Percentiles rank a stretch among this genome's conserved stretches.
These are phyloP conservation scores for Eutolmus rufibarbis DNA, from an alignment of 2,888 invertebrate genomes.

Conservation along the genomic window DNA sequence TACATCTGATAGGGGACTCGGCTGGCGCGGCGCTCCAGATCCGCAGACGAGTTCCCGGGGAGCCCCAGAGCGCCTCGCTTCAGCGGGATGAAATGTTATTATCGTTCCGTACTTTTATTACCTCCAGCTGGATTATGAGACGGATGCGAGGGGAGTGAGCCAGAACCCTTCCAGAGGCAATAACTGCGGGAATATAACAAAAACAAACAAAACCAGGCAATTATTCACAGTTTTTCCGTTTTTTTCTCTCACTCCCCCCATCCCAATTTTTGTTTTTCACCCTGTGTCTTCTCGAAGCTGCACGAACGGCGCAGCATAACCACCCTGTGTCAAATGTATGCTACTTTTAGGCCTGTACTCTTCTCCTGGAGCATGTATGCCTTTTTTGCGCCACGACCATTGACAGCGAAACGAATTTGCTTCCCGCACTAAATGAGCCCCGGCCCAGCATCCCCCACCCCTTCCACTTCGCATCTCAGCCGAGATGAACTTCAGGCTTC, in stretches of 20 bases:
- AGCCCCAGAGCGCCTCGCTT: not conserved
- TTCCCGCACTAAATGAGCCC: not conserved
- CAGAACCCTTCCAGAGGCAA: slow-evolving; percentile 5
- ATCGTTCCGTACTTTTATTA: slow-evolving; percentile 10
- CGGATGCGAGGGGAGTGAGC: not conserved
- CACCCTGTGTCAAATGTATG: not conserved
- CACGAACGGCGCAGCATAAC: not conserved
- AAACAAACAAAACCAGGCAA: not conserved
- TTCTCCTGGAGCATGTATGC: not conserved
- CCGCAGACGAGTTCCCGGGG: not conserved
- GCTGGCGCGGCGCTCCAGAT: not conserved
- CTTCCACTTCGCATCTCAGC: not conserved
- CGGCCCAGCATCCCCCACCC: not conserved
- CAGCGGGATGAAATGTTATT: slow-evolving; percentile 18
- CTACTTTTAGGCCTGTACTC: not conserved
- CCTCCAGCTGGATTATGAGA: slow-evolving; percentile 20
- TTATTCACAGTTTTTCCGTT: slow-evolving; percentile 2
- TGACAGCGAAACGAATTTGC: slow-evolving; percentile 8
- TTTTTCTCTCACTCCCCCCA: not conserved
- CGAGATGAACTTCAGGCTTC: not conserved
- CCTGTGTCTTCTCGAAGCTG: not conserved
- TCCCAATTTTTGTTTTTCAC: not conserved
- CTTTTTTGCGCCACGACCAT: not conserved
- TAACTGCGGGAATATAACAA: slow-evolving; percentile 19
- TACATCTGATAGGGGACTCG: slow-evolving; percentile 1